phyloP scores from a whole-genome alignment of 2,888 invertebrate genomes.

The Sinohyriopsis cumingii region DNA sequence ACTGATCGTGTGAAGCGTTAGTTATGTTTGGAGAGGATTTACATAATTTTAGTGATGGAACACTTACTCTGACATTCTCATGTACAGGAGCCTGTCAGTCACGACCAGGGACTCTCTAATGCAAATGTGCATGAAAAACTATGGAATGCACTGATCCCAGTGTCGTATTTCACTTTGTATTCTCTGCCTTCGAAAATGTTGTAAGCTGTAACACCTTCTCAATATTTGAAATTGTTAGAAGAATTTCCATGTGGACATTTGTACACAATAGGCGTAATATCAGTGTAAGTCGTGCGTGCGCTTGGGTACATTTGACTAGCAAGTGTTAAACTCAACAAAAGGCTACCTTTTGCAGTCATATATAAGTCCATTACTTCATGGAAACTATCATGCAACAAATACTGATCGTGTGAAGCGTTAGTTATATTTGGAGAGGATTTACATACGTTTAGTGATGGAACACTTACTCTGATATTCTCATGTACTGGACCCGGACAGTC shows the following conservation, averaged over 20 bases:
- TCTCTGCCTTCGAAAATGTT: too few relatives aligned
- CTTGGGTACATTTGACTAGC: constrained; percentile 13
- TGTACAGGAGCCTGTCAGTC: too few relatives aligned
- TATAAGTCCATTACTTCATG: too few relatives aligned
- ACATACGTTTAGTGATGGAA: constrained; percentile 36
- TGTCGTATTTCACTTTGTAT: too few relatives aligned
- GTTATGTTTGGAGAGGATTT: constrained; percentile 15
- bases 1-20: not conserved
- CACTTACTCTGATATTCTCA: constrained; percentile 10
- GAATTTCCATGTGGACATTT: constrained; percentile 42
- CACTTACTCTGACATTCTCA: constrained; percentile 9
- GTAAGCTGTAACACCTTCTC: too few relatives aligned
- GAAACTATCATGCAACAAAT: too few relatives aligned
- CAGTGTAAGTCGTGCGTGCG: constrained; percentile 41
- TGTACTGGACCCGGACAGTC: constrained; percentile 17
- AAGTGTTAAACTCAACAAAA: too few relatives aligned
- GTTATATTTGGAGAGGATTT: constrained; percentile 16
- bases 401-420: not conserved
- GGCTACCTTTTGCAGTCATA: too few relatives aligned
- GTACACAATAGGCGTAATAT: constrained; percentile 33
- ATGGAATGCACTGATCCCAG: constrained; percentile 26
- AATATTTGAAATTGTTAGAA: constrained; percentile 42
- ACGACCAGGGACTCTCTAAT: constrained; percentile 13
- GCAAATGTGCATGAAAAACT: constrained; percentile 31
- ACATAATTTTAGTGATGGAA: constrained; percentile 36